Conservation (phyloP, 23 tunicate species). For the Trididemnum nubilum region DNA sequence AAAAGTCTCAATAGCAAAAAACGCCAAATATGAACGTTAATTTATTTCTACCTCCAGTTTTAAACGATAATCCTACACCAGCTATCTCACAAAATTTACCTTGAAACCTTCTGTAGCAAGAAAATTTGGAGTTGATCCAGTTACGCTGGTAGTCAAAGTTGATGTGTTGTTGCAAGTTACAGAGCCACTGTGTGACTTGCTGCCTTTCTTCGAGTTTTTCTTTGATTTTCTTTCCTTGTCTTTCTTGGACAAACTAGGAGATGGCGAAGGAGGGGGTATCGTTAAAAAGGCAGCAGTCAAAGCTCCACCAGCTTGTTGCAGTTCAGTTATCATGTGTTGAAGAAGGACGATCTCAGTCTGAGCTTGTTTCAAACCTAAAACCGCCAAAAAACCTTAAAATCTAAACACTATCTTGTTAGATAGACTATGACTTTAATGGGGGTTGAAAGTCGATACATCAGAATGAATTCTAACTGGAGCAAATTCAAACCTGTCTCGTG, state of each 20-base stretch:
- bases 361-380: slow-evolving; percentile 21
- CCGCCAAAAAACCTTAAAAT: not conserved
- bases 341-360: slow-evolving; percentile 23
- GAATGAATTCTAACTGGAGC: no score
- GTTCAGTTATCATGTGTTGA: slow-evolving; percentile 1
- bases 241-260: slow-evolving; percentile 50
- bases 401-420: not conserved
- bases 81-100: no score
- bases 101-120: slow-evolving; percentile 21
- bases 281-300: slow-evolving; percentile 4
- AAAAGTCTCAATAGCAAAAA: no score
- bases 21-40: no score
- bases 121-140: slow-evolving; percentile 4
- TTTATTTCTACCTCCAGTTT: no score
- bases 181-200: slow-evolving; percentile 9
- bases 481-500: no score
- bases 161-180: not conserved
- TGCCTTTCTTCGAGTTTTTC: slow-evolving; percentile 60
- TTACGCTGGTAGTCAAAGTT: not conserved
- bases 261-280: slow-evolving; percentile 17
- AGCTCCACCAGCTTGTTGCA: slow-evolving; percentile 7
- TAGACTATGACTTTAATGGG: not conserved
- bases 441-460: no score
- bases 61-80: no score
- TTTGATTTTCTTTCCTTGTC: slow-evolving; percentile 78